Evolutionary conservation across 37 sponge, comb jelly and placozoan species (phyloP), one percentile per base, ranked within the genome.

Genomic region (Chondrosia reniformis): DNA sequence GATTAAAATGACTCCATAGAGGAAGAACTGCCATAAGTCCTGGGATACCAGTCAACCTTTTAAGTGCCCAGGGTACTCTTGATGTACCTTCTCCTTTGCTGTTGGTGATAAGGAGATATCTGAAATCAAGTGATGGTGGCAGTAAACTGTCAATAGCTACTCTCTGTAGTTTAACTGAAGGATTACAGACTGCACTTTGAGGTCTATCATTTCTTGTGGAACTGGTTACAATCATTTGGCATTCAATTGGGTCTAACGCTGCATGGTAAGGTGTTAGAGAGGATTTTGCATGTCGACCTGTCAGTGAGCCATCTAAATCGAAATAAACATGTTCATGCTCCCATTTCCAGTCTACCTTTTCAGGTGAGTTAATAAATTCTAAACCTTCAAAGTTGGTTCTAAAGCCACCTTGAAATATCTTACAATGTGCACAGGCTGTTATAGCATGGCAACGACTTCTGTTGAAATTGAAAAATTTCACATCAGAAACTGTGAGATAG

Each of bases 231-330:
- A 81, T 67, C 8, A 24, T 6, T 19, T 13, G 34, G 45, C 94
- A 93, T n/a, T n/a, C n/a, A 33, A 59, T 49, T 15, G 56, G 77
- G 32, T 80, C 81, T 0, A 84, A 62, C 19, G 82, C 45, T 10
- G 52, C 64, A 33, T 24, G 40, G 72, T 34, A 24, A 33, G 95
- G 86, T 43, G 88, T 67, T 1, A 94, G 72, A 5, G 41, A 61
- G 0, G 74, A 30, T 30, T 86, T 85, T 21, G 42, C 46, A n/a
- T n/a, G n/a, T 33, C 38, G 69, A 21, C 84, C 88, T 3, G 89
- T 85, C 57, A 97, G 85, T 19, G 92, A 73, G 19, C 97, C 97
- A 65, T 97, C 97, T 42, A 89, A 49, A 65, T 97, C 97, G 4
- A 86, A 38, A 44, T 86, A 80, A 21, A 91, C 73, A 37, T 85